Evolutionary conservation across 2,888 invertebrate species (phyloP), one percentile per base, ranked within the genome.

Genomic region (Xestia rhomboidea): DNA sequence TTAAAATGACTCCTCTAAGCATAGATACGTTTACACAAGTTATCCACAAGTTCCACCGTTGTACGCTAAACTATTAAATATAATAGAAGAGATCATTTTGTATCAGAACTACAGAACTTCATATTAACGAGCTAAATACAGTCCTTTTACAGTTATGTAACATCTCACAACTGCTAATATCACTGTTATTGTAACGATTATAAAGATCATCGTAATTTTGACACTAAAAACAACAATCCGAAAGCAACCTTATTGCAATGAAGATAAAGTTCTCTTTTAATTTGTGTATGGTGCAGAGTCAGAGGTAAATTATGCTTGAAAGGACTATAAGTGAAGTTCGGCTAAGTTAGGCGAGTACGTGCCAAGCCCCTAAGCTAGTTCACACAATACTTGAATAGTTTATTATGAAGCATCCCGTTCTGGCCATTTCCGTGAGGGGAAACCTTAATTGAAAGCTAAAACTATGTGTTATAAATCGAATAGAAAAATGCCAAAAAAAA

Each of bases 81-180:
- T 81, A 81, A 84, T 84, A 87, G 64, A 49, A 38, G 68, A 62
- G 67, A 75, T 75, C 24, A 81, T 87, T 84, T 81, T 84, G 74
- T 72, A 68, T 57, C 75, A 38, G 66, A 18, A 66, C 73, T 68
- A 67, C 79, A 77, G 82, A 91, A 90, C 90, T 91, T 90, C 83
- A 85, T 82, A 87, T 84, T 93, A 93, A 93, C 93, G 90, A 92
- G 87, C 89, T 89, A 89, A 92, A 86, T 89, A 27, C 10, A 27
- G 41, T 64, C 41, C 15, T n/a, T 18, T 64, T 21, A 13, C 5
- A 24, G 1, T 41, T 6, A 41, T 24, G 5, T 38, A 6, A 13
- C 63, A 11, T 38, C 24, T 5, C 6, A 24, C n/a, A 41, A 24
- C 38, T 41, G 8, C 8, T 64, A n/a, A n/a, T 0, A 41, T 15